Percentiles rank a stretch among this genome's conserved stretches.
Conservation (phyloP, 1,140 invertebrate genomes). For the Ceratitis capitata region DNA sequence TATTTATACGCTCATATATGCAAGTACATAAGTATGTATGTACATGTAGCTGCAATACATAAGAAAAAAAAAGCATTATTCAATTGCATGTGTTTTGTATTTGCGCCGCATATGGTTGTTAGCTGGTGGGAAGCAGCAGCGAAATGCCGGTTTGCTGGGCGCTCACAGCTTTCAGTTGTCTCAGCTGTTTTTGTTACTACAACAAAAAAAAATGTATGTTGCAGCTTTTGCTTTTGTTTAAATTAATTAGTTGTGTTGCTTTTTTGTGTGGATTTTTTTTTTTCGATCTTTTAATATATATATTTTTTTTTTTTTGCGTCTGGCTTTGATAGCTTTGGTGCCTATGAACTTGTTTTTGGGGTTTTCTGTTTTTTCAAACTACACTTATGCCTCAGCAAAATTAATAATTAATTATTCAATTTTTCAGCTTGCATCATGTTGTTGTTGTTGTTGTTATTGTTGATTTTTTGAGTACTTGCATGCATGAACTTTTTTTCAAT, state of each 20-base stretch:
- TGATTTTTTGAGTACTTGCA: neutral
- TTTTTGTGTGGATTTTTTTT: neutral
- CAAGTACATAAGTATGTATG: neutral
- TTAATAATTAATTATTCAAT: constrained; percentile 1
- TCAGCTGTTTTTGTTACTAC: neutral
- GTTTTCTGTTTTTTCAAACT: neutral
- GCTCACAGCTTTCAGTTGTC: neutral
- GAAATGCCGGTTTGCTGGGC: neutral
- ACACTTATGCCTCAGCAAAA: neutral
- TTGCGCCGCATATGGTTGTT: neutral
- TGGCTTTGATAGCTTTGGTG: neutral
- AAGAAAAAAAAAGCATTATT: neutral
- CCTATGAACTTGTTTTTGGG: constrained; percentile 2
- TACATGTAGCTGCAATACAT: neutral
- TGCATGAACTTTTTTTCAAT: neutral
- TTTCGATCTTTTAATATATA: neutral
- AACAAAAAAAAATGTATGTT: neutral
- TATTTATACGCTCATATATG: neutral
- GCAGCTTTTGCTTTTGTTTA: neutral
- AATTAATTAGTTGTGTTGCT: neutral
- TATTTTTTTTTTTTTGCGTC: neutral
- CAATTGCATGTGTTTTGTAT: neutral
- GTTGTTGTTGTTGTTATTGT: too few relatives aligned
- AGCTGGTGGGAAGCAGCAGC: neutral
- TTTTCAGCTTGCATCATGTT: neutral